These are phyloP conservation scores for Chitala chitala DNA, from an alignment of 2,113 vertebrate genomes.

Conservation along the genomic window DNA sequence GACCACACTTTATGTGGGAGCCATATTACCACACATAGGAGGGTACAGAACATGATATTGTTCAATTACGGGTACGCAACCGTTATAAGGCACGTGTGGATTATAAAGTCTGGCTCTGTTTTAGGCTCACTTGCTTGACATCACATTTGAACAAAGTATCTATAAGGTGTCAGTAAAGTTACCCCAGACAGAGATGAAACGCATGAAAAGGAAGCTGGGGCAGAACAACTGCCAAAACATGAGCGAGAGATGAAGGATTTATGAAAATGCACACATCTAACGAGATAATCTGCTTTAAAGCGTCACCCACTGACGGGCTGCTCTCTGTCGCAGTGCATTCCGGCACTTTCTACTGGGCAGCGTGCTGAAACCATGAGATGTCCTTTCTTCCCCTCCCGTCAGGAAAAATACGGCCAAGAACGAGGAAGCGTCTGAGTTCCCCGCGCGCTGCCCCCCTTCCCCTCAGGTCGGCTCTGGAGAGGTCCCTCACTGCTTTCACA, in stretches of 20 bases:
- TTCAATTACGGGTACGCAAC: too few species aligned
- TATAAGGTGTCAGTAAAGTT: neutral
- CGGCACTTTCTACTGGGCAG: constrained; percentile 47
- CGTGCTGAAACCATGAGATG: constrained; percentile 43
- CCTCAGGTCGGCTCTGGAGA: constrained; percentile 36
- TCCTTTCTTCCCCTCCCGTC: constrained; percentile 62
- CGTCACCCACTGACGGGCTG: constrained; percentile 1
- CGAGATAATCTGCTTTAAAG: constrained; percentile 50
- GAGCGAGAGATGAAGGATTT: constrained; percentile 47
- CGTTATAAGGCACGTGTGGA: too few species aligned
- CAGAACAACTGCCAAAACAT: constrained; percentile 17
- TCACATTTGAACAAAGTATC: neutral
- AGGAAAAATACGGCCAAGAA: too few species aligned
- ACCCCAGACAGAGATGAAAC: neutral
- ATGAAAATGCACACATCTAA: constrained; percentile 53
- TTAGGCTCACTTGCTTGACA: neutral
- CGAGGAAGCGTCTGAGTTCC: too few species aligned
- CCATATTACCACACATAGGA: neutral
- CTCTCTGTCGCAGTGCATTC: constrained; percentile 31
- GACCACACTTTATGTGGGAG: neutral
- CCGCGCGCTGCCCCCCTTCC: too few species aligned
- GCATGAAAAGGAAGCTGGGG: too few species aligned
- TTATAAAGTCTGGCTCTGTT: neutral
- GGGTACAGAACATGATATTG: neutral
- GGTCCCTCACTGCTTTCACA: constrained; percentile 63